Base-by-base conservation (phyloP, 2,888 invertebrate genomes). In the Andrena trimmerana region DNA sequence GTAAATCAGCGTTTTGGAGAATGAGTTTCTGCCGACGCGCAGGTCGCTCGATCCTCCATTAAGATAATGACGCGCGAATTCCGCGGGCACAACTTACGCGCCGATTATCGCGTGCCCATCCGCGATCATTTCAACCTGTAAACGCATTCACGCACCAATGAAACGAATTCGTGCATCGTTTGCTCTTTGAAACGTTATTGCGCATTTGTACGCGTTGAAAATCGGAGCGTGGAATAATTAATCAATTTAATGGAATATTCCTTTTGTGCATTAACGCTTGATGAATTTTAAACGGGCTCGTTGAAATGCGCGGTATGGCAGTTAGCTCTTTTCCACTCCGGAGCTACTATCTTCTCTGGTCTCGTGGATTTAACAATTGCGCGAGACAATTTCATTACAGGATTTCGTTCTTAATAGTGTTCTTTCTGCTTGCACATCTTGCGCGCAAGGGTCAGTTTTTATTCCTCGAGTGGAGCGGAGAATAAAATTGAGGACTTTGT, bases 31-130 rank as follows among this genome's bases (percentile, higher is more conserved):
- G 33, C 20, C 31, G 20, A 27, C 73, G 57, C 48, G 20, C 6
- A 1, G 0, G 16, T 7, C 27, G 13, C 3, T 13, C 27, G 60
- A 42, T 62, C 33, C 5, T 3, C 50, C 59, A 20, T 52, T 33
- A 62, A 60, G 31, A 78, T 66, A 57, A 60, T 60, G 36, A 50
- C 59, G 20, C 66, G 50, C n/a, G 57, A 67, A 78, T 74, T 60
- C 75, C 33, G 36, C 59, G 36, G 29, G 74, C 36, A 31, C 60
- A 67, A 74, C 67, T 52, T 29, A 78, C 27, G 57, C 63, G 74
- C 57, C 48, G 77, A 59, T 65, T 50, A 65, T 78, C 42, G 36
- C 3, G 24, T 36, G 48, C 50, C 13, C 36, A 66, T 63, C 31
- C 27, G 62, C 66, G 52, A 75, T 75, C 62, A 60, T 75, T 50